A percentile compares a stretch with the other conserved stretches of the same genome.
These are phyloP conservation scores for Brachionus asplanchnoidis DNA, from an alignment of 1,140 invertebrate genomes.

Conservation along the genomic window DNA sequence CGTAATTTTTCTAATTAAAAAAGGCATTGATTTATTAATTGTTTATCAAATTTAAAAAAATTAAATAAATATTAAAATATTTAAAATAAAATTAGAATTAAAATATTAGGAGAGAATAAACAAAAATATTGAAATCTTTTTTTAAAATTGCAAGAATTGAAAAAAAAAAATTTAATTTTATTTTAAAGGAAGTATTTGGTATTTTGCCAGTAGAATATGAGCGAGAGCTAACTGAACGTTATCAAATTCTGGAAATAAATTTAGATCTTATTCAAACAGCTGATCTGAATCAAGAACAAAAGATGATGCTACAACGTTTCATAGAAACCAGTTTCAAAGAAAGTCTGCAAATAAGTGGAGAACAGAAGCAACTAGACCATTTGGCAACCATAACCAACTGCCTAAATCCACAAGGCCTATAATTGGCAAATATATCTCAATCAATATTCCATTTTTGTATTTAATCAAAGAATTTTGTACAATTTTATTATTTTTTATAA, in stretches of 20 bases:
- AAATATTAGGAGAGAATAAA: not conserved
- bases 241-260: conserved; percentile 14
- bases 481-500: not conserved
- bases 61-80: too few species aligned
- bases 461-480: conserved; percentile 3
- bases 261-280: conserved; percentile 9
- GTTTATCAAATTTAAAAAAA: too few species aligned
- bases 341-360: not conserved
- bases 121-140: too few species aligned
- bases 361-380: conserved; percentile 35
- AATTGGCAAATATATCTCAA: not conserved
- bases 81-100: too few species aligned
- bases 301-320: conserved; percentile 34
- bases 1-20: not conserved
- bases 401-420: not conserved
- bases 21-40: not conserved
- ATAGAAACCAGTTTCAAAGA: conserved; percentile 37
- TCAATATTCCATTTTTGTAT: not conserved
- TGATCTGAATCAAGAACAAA: conserved; percentile 21
- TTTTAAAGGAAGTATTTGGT: conserved; percentile 23
- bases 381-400: conserved; percentile 24
- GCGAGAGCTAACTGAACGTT: not conserved
- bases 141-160: too few species aligned
- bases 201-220: conserved; percentile 15
- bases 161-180: not conserved